Percentiles rank a stretch among this genome's conserved stretches.
These are phyloP conservation scores for Aleiodes sp. DNA, from an alignment of 1,140 invertebrate species.

Conservation along the genomic window DNA sequence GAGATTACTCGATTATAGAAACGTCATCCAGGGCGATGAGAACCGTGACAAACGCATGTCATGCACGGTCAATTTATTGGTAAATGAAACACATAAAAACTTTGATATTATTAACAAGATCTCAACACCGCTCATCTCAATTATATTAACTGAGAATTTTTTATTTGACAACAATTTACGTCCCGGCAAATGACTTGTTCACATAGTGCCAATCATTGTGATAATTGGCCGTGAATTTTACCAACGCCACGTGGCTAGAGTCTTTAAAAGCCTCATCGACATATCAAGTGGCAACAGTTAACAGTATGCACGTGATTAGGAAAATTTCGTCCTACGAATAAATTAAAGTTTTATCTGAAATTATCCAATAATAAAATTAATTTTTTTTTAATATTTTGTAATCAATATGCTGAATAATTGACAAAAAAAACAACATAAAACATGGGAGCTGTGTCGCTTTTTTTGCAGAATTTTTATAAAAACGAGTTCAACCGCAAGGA, in stretches of 20 bases:
- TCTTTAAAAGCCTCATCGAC: background rate
- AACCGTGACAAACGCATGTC: conserved; percentile 95
- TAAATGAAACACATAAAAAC: conserved; percentile 57
- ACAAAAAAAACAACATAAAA: conserved; percentile 1
- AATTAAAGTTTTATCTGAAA: background rate
- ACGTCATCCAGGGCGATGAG: conserved; percentile 90
- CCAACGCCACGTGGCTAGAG: conserved; percentile 32
- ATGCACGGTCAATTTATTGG: conserved; percentile 95
- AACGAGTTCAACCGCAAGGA: conserved; percentile 95
- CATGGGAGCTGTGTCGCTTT: conserved; percentile 49
- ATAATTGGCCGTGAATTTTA: conserved; percentile 48
- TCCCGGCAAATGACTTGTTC: conserved; percentile 31
- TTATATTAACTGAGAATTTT: background rate
- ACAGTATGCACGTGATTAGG: background rate
- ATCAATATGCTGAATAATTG: too few species aligned
- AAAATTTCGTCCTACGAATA: background rate
- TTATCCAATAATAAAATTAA: background rate
- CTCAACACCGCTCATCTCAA: background rate
- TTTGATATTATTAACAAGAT: background rate
- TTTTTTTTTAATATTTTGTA: background rate
- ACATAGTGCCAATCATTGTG: conserved; percentile 28
- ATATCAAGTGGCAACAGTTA: background rate
- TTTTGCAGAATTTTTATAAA: conserved; percentile 94
- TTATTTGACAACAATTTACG: conserved; percentile 7
- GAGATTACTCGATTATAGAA: conserved; percentile 89